These are phyloP conservation scores for Mongoloraphidia duomilia DNA, from an alignment of 2,888 invertebrate genomes.

Conservation along the genomic window DNA sequence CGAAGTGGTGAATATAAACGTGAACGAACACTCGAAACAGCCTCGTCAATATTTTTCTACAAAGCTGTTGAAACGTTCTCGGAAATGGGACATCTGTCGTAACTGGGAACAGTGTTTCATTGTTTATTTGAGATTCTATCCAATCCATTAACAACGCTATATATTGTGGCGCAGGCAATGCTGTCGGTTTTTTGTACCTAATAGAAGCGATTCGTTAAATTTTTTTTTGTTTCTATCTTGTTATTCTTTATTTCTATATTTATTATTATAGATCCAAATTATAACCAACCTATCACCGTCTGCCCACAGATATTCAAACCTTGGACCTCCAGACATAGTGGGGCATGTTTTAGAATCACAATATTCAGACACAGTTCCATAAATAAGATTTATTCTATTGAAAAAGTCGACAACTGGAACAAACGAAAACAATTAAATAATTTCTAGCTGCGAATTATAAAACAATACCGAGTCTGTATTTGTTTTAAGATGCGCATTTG, in stretches of 20 bases:
- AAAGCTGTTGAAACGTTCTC: slow-evolving; percentile 59
- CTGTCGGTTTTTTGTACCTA: slow-evolving; percentile 58
- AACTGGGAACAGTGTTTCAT: slow-evolving; percentile 73
- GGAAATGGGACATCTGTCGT: slow-evolving; percentile 79
- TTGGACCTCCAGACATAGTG: slow-evolving; percentile 78
- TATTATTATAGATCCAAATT: neutral
- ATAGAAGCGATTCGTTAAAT: slow-evolving; percentile 13
- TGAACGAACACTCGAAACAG: slow-evolving; percentile 85
- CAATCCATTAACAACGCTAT: slow-evolving; percentile 78
- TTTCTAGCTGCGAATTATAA: neutral
- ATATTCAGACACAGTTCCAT: slow-evolving; percentile 75
- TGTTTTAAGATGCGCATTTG: slow-evolving; percentile 1
- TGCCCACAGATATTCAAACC: slow-evolving; percentile 85
- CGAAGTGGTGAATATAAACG: slow-evolving; percentile 90
- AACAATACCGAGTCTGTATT: neutral
- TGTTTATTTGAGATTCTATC: slow-evolving; percentile 82
- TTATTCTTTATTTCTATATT: neutral
- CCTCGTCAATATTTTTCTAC: slow-evolving; percentile 76
- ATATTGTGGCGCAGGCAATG: slow-evolving; percentile 71
- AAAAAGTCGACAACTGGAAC: slow-evolving; percentile 81
- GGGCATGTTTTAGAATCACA: slow-evolving; percentile 75
- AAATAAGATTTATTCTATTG: slow-evolving; percentile 83
- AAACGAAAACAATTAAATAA: slow-evolving; percentile 3
- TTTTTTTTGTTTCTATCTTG: neutral
- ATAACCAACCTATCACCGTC: slow-evolving; percentile 50